These are phyloP conservation scores for Campylorhamphus procurvoides DNA, from an alignment of 2,113 vertebrate species.

Conservation along the genomic window DNA sequence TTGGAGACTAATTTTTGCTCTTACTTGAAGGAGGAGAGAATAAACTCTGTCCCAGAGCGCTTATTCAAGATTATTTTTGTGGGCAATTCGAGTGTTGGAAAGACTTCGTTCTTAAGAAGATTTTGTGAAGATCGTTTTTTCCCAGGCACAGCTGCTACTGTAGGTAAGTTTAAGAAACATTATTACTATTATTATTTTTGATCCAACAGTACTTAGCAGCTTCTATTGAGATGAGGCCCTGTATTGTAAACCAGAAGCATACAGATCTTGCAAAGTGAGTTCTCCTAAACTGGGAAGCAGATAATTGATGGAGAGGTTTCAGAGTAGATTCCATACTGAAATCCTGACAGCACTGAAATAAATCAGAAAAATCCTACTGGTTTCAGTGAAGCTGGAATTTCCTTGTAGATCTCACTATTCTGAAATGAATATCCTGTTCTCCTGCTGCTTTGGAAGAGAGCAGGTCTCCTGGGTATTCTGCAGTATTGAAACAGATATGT, in stretches of 20 bases:
- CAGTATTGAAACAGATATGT: not conserved
- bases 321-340: not conserved
- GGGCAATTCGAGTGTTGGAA: slow-evolving; percentile 91
- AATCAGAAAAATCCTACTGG: not conserved
- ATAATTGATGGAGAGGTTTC: not conserved
- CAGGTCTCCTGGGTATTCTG: not conserved
- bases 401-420: not conserved
- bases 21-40: slow-evolving; percentile 70
- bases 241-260: not conserved
- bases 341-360: not conserved
- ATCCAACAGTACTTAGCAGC: not conserved
- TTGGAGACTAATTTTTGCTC: slow-evolving; percentile 9
- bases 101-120: slow-evolving; percentile 88
- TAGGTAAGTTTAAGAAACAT: slow-evolving; percentile 81
- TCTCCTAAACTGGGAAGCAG: not conserved
- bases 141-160: slow-evolving; percentile 83
- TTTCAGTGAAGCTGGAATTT: not conserved
- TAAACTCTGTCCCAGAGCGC: slow-evolving; percentile 73
- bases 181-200: not conserved
- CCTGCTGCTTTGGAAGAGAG: not conserved
- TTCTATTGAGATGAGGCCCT: not conserved
- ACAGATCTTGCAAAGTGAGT: not conserved
- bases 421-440: not conserved
- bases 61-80: slow-evolving; percentile 92
- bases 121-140: slow-evolving; percentile 87